These are phyloP conservation scores for Aurelia aurita DNA, from an alignment of 30 jellyfish, hydroid and myxozoan genomes.

Conservation along the genomic window DNA sequence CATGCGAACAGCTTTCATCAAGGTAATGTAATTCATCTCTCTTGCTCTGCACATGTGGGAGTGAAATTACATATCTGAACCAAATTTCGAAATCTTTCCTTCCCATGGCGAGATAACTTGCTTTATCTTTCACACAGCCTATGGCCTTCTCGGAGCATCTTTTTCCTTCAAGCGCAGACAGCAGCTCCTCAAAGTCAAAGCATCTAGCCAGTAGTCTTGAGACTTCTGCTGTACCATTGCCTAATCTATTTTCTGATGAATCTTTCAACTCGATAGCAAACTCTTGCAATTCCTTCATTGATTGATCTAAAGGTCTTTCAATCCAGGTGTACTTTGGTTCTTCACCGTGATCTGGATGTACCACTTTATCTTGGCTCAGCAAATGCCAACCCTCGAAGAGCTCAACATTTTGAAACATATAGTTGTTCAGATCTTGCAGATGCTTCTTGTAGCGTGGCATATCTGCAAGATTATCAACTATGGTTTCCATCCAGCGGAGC, in stretches of 20 bases:
- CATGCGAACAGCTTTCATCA: neutral
- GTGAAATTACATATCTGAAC: constrained; percentile 2
- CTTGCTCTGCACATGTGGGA: constrained; percentile 11
- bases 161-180: neutral
- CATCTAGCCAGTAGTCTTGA: neutral
- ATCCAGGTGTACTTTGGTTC: constrained; percentile 13
- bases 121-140: too few relatives aligned
- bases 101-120: too few relatives aligned
- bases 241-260: constrained; percentile 15
- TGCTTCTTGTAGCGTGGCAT: constrained; percentile 25
- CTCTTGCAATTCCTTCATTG: constrained; percentile 22
- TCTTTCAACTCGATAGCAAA: constrained; percentile 7
- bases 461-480: neutral
- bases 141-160: too few relatives aligned
- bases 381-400: constrained; percentile 30
- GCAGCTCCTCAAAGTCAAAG: neutral
- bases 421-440: constrained; percentile 8
- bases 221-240: constrained; percentile 22
- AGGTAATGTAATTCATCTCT: neutral
- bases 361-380: constrained; percentile 24
- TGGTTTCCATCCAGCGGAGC: constrained; percentile 4
- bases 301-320: constrained; percentile 19
- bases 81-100: neutral
- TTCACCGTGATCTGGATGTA: constrained; percentile 11
- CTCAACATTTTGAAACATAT: constrained; percentile 14